Percentiles rank a stretch among this genome's conserved stretches.
Conservation (phyloP, 2,113 vertebrate genomes). For the Pandion haliaetus region DNA sequence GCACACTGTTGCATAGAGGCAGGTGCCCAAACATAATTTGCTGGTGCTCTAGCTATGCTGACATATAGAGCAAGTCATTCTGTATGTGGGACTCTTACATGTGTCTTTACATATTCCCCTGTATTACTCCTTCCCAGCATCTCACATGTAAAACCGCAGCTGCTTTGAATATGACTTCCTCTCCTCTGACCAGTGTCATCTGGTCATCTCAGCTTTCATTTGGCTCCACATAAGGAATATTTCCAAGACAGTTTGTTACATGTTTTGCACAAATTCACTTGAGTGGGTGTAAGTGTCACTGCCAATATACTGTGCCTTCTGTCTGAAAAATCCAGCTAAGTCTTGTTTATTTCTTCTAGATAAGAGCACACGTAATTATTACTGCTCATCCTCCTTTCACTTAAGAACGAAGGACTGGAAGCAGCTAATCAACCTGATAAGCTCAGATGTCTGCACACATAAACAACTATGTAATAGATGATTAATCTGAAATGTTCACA, state of each 20-base stretch:
- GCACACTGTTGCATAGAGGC: neutral
- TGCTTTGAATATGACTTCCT: neutral
- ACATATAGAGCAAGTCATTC: neutral
- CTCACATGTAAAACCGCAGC: neutral
- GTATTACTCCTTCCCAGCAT: neutral
- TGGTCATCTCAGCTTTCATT: neutral
- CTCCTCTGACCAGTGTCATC: neutral
- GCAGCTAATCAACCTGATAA: neutral
- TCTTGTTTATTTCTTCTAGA: neutral
- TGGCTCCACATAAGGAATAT: neutral
- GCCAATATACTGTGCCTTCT: neutral
- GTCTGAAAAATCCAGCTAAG: neutral
- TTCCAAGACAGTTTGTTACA: neutral
- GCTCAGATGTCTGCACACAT: neutral
- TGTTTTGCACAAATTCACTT: neutral
- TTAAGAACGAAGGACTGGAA: neutral
- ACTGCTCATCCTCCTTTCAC: neutral
- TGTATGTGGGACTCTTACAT: accelerated
- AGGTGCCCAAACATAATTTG: neutral
- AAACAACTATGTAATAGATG: neutral
- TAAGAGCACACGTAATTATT: neutral
- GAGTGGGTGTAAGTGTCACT: neutral
- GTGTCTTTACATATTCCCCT: neutral
- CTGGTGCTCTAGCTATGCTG: neutral
- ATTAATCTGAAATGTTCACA: neutral